A percentile compares a stretch with the other conserved stretches of the same genome.
phyloP scores from a whole-genome alignment of 2,888 invertebrate genomes.

The Diarsia brunnea region DNA sequence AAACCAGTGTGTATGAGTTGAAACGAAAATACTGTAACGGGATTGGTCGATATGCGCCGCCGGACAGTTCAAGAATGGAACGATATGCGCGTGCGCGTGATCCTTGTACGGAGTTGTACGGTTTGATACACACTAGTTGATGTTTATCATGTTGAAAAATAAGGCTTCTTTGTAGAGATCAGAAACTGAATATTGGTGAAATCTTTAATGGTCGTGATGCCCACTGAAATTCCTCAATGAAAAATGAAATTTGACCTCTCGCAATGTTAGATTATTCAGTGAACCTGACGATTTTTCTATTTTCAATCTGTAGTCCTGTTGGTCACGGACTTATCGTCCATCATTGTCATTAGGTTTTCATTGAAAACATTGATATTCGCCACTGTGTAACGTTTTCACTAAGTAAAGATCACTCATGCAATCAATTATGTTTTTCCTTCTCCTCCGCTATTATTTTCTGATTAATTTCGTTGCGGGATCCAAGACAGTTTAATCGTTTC shows the following conservation, averaged over 20 bases:
- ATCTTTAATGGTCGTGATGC: neutral
- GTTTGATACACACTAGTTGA: constrained; percentile 61
- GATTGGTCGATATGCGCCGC: constrained; percentile 71
- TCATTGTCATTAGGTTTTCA: too few species aligned
- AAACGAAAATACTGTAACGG: constrained; percentile 71
- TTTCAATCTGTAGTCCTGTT: too few species aligned
- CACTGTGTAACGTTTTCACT: too few species aligned
- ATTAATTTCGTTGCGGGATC: too few species aligned
- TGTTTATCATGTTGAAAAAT: neutral
- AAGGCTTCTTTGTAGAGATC: neutral
- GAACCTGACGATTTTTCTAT: neutral
- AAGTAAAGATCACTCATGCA: too few species aligned
- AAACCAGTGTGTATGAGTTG: constrained; percentile 60
- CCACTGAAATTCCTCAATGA: neutral
- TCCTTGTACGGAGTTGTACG: constrained; percentile 63
- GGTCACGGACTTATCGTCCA: too few species aligned
- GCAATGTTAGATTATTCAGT: neutral
- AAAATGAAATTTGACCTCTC: neutral
- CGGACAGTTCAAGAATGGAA: constrained; percentile 69
- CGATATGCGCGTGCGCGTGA: constrained; percentile 68
- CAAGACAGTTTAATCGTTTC: too few species aligned
- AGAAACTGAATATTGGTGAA: too few species aligned
- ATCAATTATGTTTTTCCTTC: too few species aligned
- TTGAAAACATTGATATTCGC: too few species aligned
- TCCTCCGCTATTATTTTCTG: too few species aligned